A percentile compares a stretch with the other conserved stretches of the same genome.
phyloP scores from a whole-genome alignment of 1,140 invertebrate species.

The Potamilus streckersoni region DNA sequence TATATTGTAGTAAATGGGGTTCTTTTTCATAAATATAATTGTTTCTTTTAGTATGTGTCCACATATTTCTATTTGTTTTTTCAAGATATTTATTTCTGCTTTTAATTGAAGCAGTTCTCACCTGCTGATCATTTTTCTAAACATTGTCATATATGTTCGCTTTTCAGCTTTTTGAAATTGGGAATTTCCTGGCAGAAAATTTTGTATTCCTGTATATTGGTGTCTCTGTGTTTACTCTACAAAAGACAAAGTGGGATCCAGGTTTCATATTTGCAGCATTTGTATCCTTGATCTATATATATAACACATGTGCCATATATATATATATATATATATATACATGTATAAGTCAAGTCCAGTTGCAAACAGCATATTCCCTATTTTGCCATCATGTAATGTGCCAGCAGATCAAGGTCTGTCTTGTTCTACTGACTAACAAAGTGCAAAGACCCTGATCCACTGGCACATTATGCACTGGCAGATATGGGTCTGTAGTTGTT shows the following conservation, averaged over 20 bases:
- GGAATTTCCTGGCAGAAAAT: conserved; percentile 98
- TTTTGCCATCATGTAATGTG: too few relatives aligned
- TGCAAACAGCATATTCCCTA: neutral
- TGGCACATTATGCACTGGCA: too few relatives aligned
- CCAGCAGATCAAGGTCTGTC: too few relatives aligned
- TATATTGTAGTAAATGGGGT: too few relatives aligned
- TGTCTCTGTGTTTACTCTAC: conserved; percentile 98
- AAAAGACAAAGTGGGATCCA: conserved; percentile 92
- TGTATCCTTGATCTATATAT: conserved; percentile 73
- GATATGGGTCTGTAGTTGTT: too few relatives aligned
- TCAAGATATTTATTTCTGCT: too few relatives aligned
- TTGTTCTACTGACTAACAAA: too few relatives aligned
- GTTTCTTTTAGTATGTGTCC: neutral
- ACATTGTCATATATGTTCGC: conserved; percentile 8
- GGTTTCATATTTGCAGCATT: conserved; percentile 93
- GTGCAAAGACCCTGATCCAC: too few relatives aligned
- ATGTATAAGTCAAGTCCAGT: neutral
- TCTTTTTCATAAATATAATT: too few relatives aligned
- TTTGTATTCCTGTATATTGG: conserved; percentile 99
- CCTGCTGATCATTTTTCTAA: too few relatives aligned
- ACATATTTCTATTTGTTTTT: too few relatives aligned
- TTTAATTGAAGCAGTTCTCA: too few relatives aligned
- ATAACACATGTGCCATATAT: neutral
- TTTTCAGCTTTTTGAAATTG: conserved; percentile 88
- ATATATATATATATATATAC: neutral